These are phyloP conservation scores for Fabriciana adippe DNA, from an alignment of 2,888 invertebrate species.

Conservation along the genomic window DNA sequence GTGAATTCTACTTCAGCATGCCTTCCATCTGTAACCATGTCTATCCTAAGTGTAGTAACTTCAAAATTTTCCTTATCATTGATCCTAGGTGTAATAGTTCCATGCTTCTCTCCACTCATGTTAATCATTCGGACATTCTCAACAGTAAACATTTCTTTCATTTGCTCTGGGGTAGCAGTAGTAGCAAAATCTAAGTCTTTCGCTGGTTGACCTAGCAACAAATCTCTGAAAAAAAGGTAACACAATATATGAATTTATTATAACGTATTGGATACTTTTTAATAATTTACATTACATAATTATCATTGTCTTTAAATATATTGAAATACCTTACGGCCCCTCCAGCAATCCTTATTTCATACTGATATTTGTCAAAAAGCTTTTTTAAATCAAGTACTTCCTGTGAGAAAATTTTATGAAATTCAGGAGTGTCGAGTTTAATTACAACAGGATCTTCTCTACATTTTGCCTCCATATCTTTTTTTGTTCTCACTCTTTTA, in stretches of 20 bases:
- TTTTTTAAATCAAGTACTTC: slow-evolving; percentile 87
- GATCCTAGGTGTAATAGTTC: slow-evolving; percentile 97
- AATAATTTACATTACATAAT: background rate
- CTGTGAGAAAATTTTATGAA: slow-evolving; percentile 90
- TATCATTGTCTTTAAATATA: slow-evolving; percentile 13
- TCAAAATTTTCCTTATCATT: slow-evolving; percentile 97
- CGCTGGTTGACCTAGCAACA: slow-evolving; percentile 89
- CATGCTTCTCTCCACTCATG: slow-evolving; percentile 94
- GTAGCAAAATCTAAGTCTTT: slow-evolving; percentile 99
- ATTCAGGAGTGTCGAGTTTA: slow-evolving; percentile 88
- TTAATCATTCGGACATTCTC: slow-evolving; percentile 96
- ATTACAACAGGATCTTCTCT: slow-evolving; percentile 85
- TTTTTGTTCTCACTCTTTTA: slow-evolving; percentile 53
- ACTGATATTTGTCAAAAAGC: slow-evolving; percentile 90
- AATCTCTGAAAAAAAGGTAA: slow-evolving; percentile 81
- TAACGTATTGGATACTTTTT: too few species aligned
- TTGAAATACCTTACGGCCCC: slow-evolving; percentile 92
- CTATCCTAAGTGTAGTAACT: slow-evolving; percentile 96
- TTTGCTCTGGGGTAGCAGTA: slow-evolving; percentile 96
- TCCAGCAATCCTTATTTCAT: slow-evolving; percentile 96
- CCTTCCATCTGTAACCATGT: slow-evolving; percentile 95
- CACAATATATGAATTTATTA: background rate
- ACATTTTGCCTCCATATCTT: slow-evolving; percentile 64
- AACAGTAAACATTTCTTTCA: slow-evolving; percentile 95
- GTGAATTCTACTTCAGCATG: slow-evolving; percentile 98